Evolutionary conservation across 2,113 vertebrate species (phyloP), one percentile per base, ranked within the genome.

Genomic region (Peromyscus polionotus): DNA sequence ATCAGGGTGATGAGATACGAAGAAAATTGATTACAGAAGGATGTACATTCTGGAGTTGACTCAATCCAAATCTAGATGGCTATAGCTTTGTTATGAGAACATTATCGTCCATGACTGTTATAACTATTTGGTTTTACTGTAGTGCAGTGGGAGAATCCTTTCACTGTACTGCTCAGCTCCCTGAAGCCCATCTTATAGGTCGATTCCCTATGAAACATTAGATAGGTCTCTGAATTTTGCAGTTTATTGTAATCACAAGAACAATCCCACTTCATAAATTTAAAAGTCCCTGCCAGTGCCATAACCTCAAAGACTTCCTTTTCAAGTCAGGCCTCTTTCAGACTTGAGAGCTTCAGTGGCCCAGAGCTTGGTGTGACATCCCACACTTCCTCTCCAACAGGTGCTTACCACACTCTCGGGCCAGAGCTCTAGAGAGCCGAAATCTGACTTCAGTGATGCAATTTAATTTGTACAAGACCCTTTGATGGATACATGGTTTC

Each of bases 241-340:
- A 20, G 57, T 94, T 61, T 26, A 76, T 93, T 81, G 36, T 59
- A 81, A 45, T 83, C 81, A 87, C 22, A 86, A 80, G 22, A 93
- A 28, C 19, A 42, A 42, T 72, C 36, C 68, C 83, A 88, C 70
- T 81, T 88, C 61, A 91, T 83, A 88, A 75, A n/a, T 70, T 7
- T n/a, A 26, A 65, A 88, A 65, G 68, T 75, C 22, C 48, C 68
- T 13, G 36, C 4, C 26, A 42, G 26, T 77, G 51, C 61, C 42
- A 14, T 86, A 67, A 57, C 42, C 45, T 77, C 77, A 51, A 61
- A 77, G 48, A 67, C 11, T 73, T 24, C 39, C 19, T 7, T 11
- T n/a, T 79, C n/a, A 72, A n/a, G 57, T 59, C 73, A 73, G 54
- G n/a, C 33, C 22, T 70, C n/a, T 88, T 88, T 51, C 42, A 76